phyloP scores from a whole-genome alignment of 2,888 invertebrate genomes.

The Caenorhabditis doughertyi region DNA sequence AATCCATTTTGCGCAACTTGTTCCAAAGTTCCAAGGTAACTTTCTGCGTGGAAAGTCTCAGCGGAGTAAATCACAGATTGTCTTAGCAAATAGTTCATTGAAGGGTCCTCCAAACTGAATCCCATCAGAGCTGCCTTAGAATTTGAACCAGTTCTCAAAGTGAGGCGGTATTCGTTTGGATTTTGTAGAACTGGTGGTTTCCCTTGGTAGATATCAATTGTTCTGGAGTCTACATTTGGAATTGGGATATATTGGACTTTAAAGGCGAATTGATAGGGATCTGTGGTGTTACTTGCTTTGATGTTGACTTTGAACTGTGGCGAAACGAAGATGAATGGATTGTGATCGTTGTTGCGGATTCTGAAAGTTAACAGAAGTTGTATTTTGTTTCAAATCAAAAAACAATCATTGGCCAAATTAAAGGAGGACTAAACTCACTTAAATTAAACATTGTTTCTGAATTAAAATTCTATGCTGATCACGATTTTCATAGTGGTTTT shows the following conservation, averaged over 20 bases:
- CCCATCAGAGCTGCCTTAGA: background rate
- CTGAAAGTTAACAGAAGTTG: background rate
- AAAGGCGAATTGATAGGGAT: background rate
- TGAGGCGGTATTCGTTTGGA: background rate
- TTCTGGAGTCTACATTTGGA: background rate
- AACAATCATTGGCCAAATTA: too few species aligned
- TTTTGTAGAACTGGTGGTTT: background rate
- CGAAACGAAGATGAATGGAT: background rate
- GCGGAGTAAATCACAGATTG: slow-evolving; percentile 21
- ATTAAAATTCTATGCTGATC: too few species aligned
- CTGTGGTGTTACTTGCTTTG: background rate
- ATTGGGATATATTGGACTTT: background rate
- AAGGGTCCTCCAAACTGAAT: background rate
- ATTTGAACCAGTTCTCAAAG: background rate
- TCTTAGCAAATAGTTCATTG: background rate
- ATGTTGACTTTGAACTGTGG: background rate
- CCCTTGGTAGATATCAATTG: background rate
- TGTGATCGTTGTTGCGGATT: background rate
- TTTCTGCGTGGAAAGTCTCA: background rate
- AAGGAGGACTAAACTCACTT: too few species aligned
- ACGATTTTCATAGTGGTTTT: too few species aligned
- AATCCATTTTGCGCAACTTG: background rate
- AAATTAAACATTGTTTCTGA: too few species aligned
- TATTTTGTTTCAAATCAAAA: too few species aligned
- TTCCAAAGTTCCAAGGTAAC: background rate